Evolutionary conservation across 2,797 vertebrate species (phyloP).

Genomic region (Anguilla megastoma): DNA sequence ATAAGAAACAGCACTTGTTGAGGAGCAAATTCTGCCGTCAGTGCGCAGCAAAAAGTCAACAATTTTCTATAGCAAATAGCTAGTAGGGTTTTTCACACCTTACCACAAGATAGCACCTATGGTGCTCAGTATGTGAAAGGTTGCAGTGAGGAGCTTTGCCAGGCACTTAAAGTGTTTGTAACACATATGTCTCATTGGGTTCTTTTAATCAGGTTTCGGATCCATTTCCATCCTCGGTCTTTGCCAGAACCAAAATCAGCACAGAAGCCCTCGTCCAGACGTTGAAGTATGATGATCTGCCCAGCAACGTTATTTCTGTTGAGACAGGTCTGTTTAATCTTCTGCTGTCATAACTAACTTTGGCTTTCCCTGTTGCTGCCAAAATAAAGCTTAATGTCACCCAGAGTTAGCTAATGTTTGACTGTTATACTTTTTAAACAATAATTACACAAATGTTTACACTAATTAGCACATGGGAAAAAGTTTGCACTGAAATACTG

Average conservation of each 20-base stretch:
- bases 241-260: slow-evolving; percentile 67
- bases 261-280: slow-evolving; percentile 66
- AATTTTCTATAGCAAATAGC: no score
- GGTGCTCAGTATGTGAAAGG: no score
- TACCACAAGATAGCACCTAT: no score
- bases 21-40: no score
- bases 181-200: neutral
- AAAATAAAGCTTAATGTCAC: neutral
- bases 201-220: neutral
- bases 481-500: no score
- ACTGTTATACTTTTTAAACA: neutral
- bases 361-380: neutral
- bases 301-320: slow-evolving; percentile 19
- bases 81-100: no score
- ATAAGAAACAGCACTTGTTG: no score
- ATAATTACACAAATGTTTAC: no score
- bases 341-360: neutral
- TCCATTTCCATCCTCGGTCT: slow-evolving; percentile 61
- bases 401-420: neutral
- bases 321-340: slow-evolving; percentile 49
- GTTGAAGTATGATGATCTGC: slow-evolving; percentile 57
- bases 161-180: no score
- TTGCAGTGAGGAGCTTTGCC: no score
- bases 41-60: no score
- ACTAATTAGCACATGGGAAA: no score